These are phyloP conservation scores for Furnarius figulus DNA, from an alignment of 2,113 vertebrate species.

Conservation along the genomic window DNA sequence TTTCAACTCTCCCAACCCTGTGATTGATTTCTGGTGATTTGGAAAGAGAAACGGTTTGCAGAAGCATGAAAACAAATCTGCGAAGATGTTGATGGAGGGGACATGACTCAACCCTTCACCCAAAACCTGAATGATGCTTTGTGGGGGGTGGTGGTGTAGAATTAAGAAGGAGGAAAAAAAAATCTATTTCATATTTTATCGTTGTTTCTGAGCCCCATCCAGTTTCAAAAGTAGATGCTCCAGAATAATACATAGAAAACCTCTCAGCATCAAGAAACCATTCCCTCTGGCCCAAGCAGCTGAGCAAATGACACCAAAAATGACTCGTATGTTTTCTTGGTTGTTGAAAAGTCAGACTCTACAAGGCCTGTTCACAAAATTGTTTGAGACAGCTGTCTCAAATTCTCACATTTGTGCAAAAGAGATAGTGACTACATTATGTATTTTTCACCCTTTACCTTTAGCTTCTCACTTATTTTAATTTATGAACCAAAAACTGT, in stretches of 20 bases:
- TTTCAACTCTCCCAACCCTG: background rate
- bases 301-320: background rate
- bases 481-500: background rate
- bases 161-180: background rate
- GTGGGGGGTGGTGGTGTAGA: background rate
- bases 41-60: background rate
- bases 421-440: background rate
- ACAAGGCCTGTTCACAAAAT: background rate
- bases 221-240: background rate
- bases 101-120: background rate
- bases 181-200: background rate
- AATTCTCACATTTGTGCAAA: background rate
- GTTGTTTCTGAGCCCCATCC: background rate
- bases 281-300: background rate
- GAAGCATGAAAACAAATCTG: background rate
- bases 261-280: background rate
- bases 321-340: fast-evolving
- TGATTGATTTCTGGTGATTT: background rate
- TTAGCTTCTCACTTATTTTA: background rate
- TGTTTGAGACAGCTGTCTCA: background rate
- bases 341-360: background rate
- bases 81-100: background rate
- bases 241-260: background rate
- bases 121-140: background rate
- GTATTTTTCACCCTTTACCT: background rate